phyloP scores from a whole-genome alignment of 2,797 vertebrate species.

The Myotis myotis region DNA sequence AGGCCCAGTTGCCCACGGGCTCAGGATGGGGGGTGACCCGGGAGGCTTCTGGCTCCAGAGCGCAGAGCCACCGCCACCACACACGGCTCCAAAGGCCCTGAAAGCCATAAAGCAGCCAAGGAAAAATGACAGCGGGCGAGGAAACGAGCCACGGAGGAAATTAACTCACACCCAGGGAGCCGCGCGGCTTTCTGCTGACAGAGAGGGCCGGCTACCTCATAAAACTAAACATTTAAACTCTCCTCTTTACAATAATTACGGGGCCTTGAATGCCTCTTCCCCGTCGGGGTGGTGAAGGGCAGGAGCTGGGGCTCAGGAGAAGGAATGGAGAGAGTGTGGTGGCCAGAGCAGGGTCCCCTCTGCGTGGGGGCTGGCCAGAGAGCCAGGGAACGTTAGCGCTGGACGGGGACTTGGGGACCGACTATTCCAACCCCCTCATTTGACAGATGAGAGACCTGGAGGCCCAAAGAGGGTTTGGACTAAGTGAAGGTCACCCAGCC shows the following conservation, averaged over 20 bases:
- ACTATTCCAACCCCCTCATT: neutral
- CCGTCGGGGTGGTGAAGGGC: neutral
- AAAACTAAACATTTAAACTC: constrained; percentile 73
- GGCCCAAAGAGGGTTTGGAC: neutral
- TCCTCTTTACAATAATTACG: constrained; percentile 70
- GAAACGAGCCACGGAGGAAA: constrained; percentile 78
- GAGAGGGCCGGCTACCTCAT: constrained; percentile 65
- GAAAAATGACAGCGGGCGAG: constrained; percentile 59
- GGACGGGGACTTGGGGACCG: neutral
- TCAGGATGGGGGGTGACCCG: rapidly evolving
- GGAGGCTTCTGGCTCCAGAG: neutral
- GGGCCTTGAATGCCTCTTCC: neutral
- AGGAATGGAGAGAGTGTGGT: neutral
- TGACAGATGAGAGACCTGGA: neutral
- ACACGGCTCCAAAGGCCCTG: neutral
- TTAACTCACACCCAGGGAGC: constrained; percentile 72
- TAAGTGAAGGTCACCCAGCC: constrained; percentile 30
- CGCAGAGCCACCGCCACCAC: neutral
- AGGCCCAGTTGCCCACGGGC: neutral
- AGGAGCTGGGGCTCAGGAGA: neutral
- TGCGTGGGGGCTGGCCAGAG: neutral
- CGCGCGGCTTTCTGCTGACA: constrained; percentile 72
- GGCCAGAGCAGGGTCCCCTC: neutral
- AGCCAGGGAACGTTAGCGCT: neutral
- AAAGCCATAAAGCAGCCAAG: constrained; percentile 70